These are phyloP conservation scores for Stichopus chloronotus DNA, from an alignment of 35 echinoderm and acorn worm species.

Conservation along the genomic window DNA sequence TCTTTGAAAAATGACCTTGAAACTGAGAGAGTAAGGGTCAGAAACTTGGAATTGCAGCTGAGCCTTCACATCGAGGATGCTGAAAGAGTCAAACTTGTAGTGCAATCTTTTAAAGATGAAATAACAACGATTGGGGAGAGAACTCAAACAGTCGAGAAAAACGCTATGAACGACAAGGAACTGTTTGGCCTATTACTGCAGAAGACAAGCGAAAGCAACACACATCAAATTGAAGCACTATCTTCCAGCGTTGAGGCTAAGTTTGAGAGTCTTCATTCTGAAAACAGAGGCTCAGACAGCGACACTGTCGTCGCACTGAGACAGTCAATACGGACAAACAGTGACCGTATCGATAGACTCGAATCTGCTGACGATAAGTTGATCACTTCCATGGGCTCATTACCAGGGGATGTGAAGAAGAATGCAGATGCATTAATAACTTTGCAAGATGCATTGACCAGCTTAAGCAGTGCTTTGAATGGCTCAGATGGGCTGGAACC, in stretches of 20 bases:
- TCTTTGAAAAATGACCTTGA: background rate
- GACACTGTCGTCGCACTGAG: background rate
- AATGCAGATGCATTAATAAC: background rate
- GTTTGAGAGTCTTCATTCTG: background rate
- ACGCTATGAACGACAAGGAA: background rate
- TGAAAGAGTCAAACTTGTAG: background rate
- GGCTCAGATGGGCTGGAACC: background rate
- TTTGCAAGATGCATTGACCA: background rate
- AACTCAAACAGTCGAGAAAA: background rate
- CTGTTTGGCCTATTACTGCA: background rate
- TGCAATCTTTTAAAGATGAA: background rate
- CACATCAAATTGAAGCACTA: background rate
- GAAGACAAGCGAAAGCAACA: conserved; percentile 16
- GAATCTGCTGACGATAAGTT: background rate
- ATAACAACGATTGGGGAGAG: background rate
- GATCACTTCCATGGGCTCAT: background rate
- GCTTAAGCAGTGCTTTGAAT: conserved; percentile 11
- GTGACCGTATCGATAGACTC: background rate
- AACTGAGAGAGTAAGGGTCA: background rate
- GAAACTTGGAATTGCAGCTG: background rate
- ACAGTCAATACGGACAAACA: conserved; percentile 10
- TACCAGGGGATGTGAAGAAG: background rate
- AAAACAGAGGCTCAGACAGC: background rate
- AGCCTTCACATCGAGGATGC: background rate
- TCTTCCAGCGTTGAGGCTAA: background rate